These are phyloP conservation scores for Ciona savignyi DNA, from an alignment of 23 tunicate genomes.

Conservation along the genomic window DNA sequence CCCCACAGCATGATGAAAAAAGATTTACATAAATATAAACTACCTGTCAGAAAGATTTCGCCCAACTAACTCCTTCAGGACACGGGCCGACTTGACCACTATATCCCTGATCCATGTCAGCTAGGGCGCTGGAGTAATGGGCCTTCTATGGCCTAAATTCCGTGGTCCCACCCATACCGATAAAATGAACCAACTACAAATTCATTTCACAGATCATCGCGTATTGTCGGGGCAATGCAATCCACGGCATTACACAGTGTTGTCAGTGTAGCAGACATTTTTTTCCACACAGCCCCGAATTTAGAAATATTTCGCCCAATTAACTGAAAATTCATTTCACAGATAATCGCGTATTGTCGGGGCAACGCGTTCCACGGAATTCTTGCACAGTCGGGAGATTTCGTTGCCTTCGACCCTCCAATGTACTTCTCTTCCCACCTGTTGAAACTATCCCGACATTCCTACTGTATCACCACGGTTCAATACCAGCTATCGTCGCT, in stretches of 20 bases:
- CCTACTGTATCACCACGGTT: constrained; percentile 16
- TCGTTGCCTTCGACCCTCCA: constrained; percentile 38
- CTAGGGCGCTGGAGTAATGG: too few species aligned
- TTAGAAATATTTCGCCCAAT: too few species aligned
- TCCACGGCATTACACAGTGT: too few species aligned
- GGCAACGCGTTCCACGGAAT: constrained; percentile 47
- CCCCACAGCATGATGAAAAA: neutral
- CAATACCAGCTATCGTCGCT: constrained; percentile 18
- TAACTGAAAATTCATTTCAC: too few species aligned
- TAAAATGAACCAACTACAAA: neutral
- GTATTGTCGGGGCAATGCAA: constrained; percentile 39
- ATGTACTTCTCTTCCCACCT: constrained; percentile 35
- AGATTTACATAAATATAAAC: neutral
- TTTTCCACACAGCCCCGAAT: too few species aligned
- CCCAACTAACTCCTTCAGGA: too few species aligned
- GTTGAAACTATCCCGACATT: constrained; percentile 23
- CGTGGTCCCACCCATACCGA: too few species aligned
- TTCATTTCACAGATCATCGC: constrained; percentile 4
- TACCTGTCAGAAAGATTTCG: too few species aligned
- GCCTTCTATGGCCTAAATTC: too few species aligned
- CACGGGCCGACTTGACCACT: too few species aligned
- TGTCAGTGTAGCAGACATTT: too few species aligned
- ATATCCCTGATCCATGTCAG: too few species aligned
- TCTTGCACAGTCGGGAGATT: constrained; percentile 23
- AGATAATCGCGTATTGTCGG: constrained; percentile 31